Evolutionary conservation across 2,113 vertebrate genomes (phyloP).

Genomic region (Limanda limanda): DNA sequence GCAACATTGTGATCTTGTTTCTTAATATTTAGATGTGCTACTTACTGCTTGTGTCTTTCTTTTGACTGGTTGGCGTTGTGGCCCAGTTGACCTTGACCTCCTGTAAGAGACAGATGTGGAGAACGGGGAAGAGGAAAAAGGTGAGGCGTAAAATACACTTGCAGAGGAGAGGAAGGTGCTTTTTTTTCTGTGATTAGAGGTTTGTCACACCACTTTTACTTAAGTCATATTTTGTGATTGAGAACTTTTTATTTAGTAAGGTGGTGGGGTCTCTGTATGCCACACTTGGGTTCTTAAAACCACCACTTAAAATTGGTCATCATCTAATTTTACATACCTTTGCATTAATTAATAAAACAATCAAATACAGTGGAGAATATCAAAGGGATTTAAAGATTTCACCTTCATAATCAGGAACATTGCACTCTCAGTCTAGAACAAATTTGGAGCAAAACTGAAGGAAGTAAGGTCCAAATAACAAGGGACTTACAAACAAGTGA

Average conservation of each 20-base stretch:
- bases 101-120: constrained; percentile 79
- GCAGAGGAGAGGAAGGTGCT: constrained; percentile 39
- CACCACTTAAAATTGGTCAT: constrained; percentile 53
- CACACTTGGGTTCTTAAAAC: constrained; percentile 50
- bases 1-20: neutral
- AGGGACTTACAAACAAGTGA: constrained; percentile 88
- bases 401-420: constrained; percentile 75
- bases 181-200: constrained; percentile 63
- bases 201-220: constrained; percentile 73
- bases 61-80: constrained; percentile 98
- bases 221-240: constrained; percentile 56
- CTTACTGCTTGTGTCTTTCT: constrained; percentile 99
- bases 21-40: neutral
- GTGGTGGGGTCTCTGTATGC: constrained; percentile 38
- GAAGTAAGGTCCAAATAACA: constrained; percentile 86
- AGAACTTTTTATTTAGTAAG: constrained; percentile 39
- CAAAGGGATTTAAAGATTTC: constrained; percentile 67
- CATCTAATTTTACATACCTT: constrained; percentile 63
- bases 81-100: constrained; percentile 99
- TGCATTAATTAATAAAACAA: constrained; percentile 59
- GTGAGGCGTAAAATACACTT: constrained; percentile 23
- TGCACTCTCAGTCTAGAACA: constrained; percentile 75
- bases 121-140: constrained; percentile 42
- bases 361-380: constrained; percentile 69
- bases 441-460: constrained; percentile 81